Conservation (phyloP, 2,888 invertebrate species). For the Caenorhabditis sp. region DNA sequence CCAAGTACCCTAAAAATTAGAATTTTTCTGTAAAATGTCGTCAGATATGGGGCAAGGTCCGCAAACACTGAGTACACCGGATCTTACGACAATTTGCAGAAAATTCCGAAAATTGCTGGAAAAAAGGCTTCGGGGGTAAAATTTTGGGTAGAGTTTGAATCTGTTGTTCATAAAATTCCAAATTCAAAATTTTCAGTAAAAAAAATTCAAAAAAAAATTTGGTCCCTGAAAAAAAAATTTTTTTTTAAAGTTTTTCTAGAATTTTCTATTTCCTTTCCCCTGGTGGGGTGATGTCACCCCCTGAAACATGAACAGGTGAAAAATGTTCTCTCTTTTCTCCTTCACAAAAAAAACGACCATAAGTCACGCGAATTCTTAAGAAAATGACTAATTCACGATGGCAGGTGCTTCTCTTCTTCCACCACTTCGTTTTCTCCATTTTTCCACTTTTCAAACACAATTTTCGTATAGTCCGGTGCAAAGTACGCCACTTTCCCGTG, state of each 20-base stretch:
- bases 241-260: background rate
- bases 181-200: no score
- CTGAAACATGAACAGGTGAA: background rate
- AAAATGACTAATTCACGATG: slow-evolving; percentile 2
- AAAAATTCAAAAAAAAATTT: no score
- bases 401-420: slow-evolving; percentile 1
- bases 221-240: background rate
- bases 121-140: background rate
- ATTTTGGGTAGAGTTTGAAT: no score
- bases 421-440: no score
- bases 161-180: no score
- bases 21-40: no score
- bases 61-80: background rate
- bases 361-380: background rate
- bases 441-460: no score
- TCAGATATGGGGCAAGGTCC: background rate
- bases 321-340: background rate
- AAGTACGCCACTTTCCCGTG: background rate
- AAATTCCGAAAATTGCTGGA: background rate
- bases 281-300: no score
- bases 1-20: background rate
- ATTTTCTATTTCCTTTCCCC: background rate
- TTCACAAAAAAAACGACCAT: background rate
- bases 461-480: background rate
- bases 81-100: background rate